Evolutionary conservation across 2,797 vertebrate genomes (phyloP).

Genomic region (Manis javanica): DNA sequence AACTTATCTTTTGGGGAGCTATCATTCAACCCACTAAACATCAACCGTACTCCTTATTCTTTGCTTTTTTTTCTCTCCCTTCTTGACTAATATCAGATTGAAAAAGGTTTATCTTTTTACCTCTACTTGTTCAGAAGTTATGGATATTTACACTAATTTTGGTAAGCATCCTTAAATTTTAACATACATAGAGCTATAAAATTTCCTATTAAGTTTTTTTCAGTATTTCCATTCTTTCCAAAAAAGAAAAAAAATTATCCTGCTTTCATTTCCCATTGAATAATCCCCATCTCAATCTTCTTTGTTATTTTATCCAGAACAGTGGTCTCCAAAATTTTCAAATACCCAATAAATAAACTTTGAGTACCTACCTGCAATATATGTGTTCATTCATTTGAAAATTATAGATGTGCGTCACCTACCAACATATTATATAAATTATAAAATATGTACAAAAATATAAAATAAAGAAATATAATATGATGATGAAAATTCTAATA

Average conservation of each 20-base stretch:
- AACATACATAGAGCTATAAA: neutral
- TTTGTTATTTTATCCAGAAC: slow-evolving; percentile 21
- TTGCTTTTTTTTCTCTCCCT: neutral
- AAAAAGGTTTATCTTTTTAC: neutral
- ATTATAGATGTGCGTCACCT: neutral
- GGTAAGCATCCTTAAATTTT: neutral
- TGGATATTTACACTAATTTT: slow-evolving; percentile 14
- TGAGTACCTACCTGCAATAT: neutral
- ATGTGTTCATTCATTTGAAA: neutral
- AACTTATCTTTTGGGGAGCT: neutral
- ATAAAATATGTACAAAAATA: neutral
- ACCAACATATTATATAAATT: neutral
- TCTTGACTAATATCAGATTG: neutral
- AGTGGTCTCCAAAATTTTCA: neutral
- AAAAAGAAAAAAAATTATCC: neutral
- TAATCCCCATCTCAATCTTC: neutral
- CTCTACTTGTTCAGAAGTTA: neutral
- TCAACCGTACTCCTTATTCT: neutral
- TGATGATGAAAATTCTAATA: neutral
- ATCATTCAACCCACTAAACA: neutral
- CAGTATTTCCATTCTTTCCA: neutral
- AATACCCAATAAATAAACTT: neutral
- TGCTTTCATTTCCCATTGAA: neutral
- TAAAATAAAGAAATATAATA: neutral
- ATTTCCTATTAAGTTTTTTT: slow-evolving; percentile 8